phyloP scores from a whole-genome alignment of 2,797 vertebrate genomes.

The Poeciliopsis turneri region DNA sequence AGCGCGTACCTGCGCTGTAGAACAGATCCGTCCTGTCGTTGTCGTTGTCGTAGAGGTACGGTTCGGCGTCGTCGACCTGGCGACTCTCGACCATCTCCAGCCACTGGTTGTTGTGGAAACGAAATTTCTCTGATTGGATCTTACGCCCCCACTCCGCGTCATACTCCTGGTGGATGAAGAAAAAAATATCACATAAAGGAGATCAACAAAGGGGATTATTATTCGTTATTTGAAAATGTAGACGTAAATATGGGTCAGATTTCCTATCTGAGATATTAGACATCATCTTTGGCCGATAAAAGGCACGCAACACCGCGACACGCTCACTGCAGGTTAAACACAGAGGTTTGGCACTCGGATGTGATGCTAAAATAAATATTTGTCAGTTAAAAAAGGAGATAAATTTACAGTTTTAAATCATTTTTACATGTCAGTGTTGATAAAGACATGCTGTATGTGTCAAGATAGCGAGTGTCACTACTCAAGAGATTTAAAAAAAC shows the following conservation, averaged over 20 bases:
- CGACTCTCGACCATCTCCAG: slow-evolving; percentile 95
- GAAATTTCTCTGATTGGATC: slow-evolving; percentile 94
- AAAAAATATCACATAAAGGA: too few relatives aligned
- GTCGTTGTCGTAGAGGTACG: slow-evolving; percentile 90
- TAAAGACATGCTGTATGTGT: not conserved
- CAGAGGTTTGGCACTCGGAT: not conserved
- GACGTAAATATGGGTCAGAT: not conserved
- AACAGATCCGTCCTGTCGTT: slow-evolving; percentile 90
- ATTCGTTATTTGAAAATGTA: not conserved
- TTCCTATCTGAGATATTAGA: not conserved
- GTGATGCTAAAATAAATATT: not conserved
- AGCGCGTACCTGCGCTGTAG: slow-evolving; percentile 86
- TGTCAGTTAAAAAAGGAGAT: not conserved
- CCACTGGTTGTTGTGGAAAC: slow-evolving; percentile 97
- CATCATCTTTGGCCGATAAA: not conserved
- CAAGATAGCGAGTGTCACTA: not conserved
- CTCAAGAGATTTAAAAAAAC: not conserved
- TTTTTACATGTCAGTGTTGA: not conserved
- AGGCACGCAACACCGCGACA: not conserved
- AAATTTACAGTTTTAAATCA: not conserved
- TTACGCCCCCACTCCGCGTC: slow-evolving; percentile 96
- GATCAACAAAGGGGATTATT: not conserved
- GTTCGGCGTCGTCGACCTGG: slow-evolving; percentile 90
- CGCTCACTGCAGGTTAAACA: not conserved
- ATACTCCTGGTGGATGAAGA: slow-evolving; percentile 83